Conservation (phyloP, 2,113 vertebrate species). For the Solenodon paradoxus region DNA sequence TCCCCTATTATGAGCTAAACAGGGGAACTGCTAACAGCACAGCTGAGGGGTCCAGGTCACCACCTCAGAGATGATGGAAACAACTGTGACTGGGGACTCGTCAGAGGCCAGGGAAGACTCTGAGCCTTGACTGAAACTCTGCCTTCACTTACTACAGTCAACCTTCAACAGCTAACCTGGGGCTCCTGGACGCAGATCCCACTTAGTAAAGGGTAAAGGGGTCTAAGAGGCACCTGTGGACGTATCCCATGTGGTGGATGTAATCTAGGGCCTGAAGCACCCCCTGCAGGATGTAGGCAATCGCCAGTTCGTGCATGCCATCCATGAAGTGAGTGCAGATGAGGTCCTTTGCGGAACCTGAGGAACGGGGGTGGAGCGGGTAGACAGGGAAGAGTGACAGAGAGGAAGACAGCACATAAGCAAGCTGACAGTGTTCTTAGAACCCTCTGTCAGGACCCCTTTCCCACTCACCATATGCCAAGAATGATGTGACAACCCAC, state of each 20-base stretch:
- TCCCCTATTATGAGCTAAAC: not conserved
- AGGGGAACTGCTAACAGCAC: not conserved
- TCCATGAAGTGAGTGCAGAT: constrained; percentile 95
- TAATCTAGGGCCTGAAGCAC: constrained; percentile 95
- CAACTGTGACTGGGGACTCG: not conserved
- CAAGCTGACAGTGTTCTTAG: not conserved
- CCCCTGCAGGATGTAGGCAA: constrained; percentile 94
- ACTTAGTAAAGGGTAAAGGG: not conserved
- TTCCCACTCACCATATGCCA: constrained; percentile 93
- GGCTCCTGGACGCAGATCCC: not conserved
- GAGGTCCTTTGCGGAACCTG: constrained; percentile 97
- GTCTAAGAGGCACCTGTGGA: constrained; percentile 90
- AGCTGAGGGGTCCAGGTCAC: not conserved
- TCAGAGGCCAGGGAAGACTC: not conserved
- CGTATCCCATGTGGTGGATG: constrained; percentile 99
- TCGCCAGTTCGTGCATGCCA: constrained; percentile 94
- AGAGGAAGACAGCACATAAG: not conserved
- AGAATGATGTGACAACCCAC: constrained; percentile 97
- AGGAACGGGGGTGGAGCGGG: constrained; percentile 9
- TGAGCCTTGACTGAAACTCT: not conserved
- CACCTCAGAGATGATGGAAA: not conserved
- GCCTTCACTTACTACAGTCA: not conserved
- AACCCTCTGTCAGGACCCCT: not conserved
- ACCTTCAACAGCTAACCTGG: not conserved
- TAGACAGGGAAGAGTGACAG: not conserved